Evolutionary conservation across 2,888 invertebrate species (phyloP).

Genomic region (Andrena hattorfiana): DNA sequence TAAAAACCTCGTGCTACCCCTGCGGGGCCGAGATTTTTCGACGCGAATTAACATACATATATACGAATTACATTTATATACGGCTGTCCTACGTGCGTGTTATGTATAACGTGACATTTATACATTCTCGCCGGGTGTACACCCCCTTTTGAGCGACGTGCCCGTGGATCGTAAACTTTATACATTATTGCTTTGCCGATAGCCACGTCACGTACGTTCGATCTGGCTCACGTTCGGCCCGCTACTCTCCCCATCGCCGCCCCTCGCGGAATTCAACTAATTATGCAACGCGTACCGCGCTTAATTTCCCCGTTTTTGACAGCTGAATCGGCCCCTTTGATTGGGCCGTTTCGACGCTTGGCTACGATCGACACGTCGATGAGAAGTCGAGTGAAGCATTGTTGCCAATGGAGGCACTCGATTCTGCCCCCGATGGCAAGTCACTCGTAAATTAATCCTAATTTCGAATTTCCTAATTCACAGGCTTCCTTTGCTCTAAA

Average conservation of each 20-base stretch:
- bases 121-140: constrained; percentile 65
- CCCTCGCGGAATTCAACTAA: constrained; percentile 59
- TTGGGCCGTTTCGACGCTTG: not conserved
- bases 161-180: constrained; percentile 81
- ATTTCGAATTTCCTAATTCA: not conserved
- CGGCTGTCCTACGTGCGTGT: constrained; percentile 59
- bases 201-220: constrained; percentile 79
- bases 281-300: constrained; percentile 29
- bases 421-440: not conserved
- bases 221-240: constrained; percentile 71
- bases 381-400: not conserved
- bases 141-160: constrained; percentile 74
- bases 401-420: not conserved
- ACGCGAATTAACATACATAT: constrained; percentile 44
- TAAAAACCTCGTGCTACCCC: constrained; percentile 16
- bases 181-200: constrained; percentile 85
- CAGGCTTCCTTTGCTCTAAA: too few relatives aligned
- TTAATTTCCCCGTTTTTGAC: constrained; percentile 7
- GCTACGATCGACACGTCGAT: not conserved
- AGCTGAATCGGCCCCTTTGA: constrained; percentile 4
- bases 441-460: not conserved
- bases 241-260: constrained; percentile 12
- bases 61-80: constrained; percentile 25
- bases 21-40: constrained; percentile 26
- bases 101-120: constrained; percentile 77